Conservation (phyloP, 2,113 vertebrate genomes). For the Plecturocebus donacophilus region DNA sequence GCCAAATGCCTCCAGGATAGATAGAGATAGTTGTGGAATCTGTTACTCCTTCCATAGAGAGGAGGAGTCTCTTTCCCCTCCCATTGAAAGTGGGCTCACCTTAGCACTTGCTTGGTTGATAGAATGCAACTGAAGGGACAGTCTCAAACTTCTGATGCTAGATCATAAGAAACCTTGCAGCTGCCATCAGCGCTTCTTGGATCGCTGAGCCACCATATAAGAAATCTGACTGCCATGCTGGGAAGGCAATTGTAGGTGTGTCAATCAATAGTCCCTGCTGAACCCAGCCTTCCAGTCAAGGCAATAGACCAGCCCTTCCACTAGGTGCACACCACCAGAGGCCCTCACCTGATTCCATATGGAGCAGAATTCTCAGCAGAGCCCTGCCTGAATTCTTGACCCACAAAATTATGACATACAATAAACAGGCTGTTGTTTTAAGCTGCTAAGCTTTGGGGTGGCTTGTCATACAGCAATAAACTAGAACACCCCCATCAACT, state of each 20-base stretch:
- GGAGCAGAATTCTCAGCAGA: not conserved
- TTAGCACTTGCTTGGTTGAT: not conserved
- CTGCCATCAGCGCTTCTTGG: not conserved
- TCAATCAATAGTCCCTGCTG: rapidly evolving
- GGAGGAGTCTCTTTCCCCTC: not conserved
- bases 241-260: rapidly evolving
- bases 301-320: rapidly evolving
- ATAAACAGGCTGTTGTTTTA: not conserved
- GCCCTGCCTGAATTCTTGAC: not conserved
- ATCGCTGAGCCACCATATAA: not conserved
- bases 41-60: not conserved
- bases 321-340: not conserved
- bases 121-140: not conserved
- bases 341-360: rapidly evolving
- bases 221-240: not conserved
- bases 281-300: not conserved
- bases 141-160: not conserved
- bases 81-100: not conserved
- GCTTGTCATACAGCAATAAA: not conserved
- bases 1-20: not conserved
- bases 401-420: not conserved
- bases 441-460: not conserved
- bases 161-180: not conserved
- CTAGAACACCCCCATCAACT: not conserved
- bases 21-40: not conserved